These are phyloP conservation scores for Tetragonisca angustula DNA, from an alignment of 2,888 invertebrate species.

Conservation along the genomic window DNA sequence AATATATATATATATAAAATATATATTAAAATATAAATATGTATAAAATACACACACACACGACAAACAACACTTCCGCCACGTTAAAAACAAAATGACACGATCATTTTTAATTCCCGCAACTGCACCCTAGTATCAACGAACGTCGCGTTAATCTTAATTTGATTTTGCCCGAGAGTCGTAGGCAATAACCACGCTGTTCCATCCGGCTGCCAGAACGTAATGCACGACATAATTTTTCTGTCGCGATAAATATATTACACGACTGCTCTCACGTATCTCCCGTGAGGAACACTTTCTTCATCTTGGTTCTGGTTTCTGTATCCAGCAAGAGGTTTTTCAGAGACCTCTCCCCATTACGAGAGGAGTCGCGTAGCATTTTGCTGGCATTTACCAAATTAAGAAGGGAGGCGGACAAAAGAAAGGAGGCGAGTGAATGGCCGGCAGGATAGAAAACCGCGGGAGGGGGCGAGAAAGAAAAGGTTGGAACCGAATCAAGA, in stretches of 20 bases:
- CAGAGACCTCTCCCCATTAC: slow-evolving; percentile 60
- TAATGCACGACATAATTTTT: slow-evolving; percentile 37
- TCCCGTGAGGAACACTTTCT: slow-evolving; percentile 82
- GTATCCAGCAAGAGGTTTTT: slow-evolving; percentile 55
- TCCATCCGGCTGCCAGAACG: background rate
- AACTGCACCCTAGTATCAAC: background rate
- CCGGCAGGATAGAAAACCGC: slow-evolving; percentile 34
- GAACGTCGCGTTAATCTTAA: background rate
- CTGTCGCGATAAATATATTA: slow-evolving; percentile 49
- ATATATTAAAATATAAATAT: no score
- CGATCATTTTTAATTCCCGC: background rate
- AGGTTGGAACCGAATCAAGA: slow-evolving; percentile 76
- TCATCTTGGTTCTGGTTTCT: slow-evolving; percentile 47
- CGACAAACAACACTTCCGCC: no score
- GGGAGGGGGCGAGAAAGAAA: slow-evolving; percentile 7
- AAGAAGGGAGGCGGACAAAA: slow-evolving; percentile 75
- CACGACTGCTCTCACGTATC: slow-evolving; percentile 29
- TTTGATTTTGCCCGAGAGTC: background rate
- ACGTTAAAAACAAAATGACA: background rate
- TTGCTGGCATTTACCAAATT: slow-evolving; percentile 82
- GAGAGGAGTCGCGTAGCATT: slow-evolving; percentile 72
- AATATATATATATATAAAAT: no score
- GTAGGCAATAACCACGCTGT: background rate
- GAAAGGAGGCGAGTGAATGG: slow-evolving; percentile 62
- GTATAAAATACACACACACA: no score